Conservation (phyloP, 2,888 invertebrate genomes). For the Yponomeuta sedellus region DNA sequence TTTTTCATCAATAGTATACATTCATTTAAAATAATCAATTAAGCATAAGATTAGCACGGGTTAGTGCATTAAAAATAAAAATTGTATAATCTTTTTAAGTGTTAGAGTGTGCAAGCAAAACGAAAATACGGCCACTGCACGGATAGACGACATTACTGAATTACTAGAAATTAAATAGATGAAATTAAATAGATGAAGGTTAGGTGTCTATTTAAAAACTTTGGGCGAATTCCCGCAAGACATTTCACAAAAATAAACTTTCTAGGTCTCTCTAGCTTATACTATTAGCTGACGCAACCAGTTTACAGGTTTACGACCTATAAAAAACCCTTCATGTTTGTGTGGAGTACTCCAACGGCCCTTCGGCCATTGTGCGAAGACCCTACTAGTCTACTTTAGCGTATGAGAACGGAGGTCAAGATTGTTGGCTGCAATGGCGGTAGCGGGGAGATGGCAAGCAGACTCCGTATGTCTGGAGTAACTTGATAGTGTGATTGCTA, state of each 20-base stretch:
- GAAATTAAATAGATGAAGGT: too few species aligned
- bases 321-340: conserved; percentile 48
- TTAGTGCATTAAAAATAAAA: too few species aligned
- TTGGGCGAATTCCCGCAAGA: too few species aligned
- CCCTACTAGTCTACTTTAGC: not conserved
- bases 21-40: too few species aligned
- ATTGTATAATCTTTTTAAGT: too few species aligned
- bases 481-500: not conserved
- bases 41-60: too few species aligned
- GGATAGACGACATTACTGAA: too few species aligned
- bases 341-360: not conserved
- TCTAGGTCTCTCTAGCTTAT: not conserved
- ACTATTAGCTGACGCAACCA: not conserved
- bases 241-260: not conserved
- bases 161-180: too few species aligned
- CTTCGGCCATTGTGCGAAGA: not conserved
- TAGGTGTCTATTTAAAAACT: too few species aligned
- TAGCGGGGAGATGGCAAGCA: not conserved
- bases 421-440: not conserved
- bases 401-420: not conserved
- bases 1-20: too few species aligned
- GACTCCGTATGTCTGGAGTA: not conserved
- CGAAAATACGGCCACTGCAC: too few species aligned
- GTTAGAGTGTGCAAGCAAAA: too few species aligned
- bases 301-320: conserved; percentile 55